Percentiles rank a stretch among this genome's conserved stretches.
Evolutionary conservation across 2,888 invertebrate genomes (phyloP).

Genomic region (Actias luna): DNA sequence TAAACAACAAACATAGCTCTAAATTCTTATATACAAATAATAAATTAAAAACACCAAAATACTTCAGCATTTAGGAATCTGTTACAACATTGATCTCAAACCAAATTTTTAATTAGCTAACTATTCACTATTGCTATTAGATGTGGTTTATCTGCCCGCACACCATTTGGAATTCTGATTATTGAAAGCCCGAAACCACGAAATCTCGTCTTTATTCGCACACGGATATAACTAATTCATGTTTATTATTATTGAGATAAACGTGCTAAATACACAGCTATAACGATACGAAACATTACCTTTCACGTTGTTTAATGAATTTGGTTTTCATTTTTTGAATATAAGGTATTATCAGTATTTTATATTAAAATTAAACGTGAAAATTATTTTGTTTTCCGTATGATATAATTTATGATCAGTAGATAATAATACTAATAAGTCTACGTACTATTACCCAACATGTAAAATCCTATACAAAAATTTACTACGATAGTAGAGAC

Average conservation of each 20-base stretch:
- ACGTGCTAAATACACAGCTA: slow-evolving; percentile 27
- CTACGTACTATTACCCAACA: no score
- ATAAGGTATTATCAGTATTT: background rate
- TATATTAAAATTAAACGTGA: background rate
- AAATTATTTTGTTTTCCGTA: background rate
- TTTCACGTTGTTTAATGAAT: background rate
- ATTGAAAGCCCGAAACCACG: slow-evolving; percentile 29
- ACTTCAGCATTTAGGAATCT: background rate
- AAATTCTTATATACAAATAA: no score
- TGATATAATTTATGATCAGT: background rate
- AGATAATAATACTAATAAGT: background rate
- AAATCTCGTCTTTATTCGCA: slow-evolving; percentile 28
- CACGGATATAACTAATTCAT: slow-evolving; percentile 31
- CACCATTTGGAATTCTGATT: slow-evolving; percentile 44
- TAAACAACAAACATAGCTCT: no score
- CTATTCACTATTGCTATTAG: slow-evolving; percentile 35
- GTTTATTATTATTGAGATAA: slow-evolving; percentile 32
- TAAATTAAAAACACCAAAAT: no score
- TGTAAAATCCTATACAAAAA: no score
- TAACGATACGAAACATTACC: background rate
- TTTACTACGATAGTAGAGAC: background rate
- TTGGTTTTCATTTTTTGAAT: background rate
- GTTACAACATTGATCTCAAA: background rate
- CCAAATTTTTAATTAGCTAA: slow-evolving; percentile 22
- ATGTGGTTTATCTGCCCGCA: slow-evolving; percentile 34